These are phyloP conservation scores for Pyrrhosoma nymphula DNA, from an alignment of 2,888 invertebrate species.

Conservation along the genomic window DNA sequence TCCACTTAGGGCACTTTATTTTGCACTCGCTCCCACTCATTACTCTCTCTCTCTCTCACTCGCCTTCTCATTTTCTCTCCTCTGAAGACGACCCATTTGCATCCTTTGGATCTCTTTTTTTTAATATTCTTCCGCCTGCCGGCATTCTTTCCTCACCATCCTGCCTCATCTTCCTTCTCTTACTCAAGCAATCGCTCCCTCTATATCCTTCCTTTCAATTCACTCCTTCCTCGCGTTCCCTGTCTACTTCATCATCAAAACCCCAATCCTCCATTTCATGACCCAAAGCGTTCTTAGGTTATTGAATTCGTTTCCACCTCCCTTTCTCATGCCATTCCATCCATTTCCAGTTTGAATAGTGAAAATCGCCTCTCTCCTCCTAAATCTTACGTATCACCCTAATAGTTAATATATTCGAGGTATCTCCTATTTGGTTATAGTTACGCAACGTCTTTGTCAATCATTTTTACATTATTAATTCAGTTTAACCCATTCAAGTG, in stretches of 20 bases:
- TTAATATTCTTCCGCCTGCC: neutral
- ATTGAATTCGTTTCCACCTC: neutral
- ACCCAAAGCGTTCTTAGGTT: neutral
- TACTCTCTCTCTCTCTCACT: neutral
- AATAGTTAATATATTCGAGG: too few species aligned
- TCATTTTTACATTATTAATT: too few species aligned
- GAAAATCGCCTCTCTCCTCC: too few species aligned
- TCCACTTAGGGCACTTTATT: slow-evolving; percentile 22
- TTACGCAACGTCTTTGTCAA: too few species aligned
- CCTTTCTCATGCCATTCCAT: neutral
- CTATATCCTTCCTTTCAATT: neutral
- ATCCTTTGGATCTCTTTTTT: neutral
- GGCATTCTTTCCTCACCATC: neutral
- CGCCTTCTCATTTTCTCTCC: neutral
- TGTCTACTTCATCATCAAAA: neutral
- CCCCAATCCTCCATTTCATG: neutral
- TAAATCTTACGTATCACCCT: too few species aligned
- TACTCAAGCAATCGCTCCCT: neutral
- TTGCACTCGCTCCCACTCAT: neutral
- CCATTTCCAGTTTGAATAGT: too few species aligned
- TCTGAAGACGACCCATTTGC: neutral
- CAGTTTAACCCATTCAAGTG: too few species aligned
- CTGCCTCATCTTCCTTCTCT: neutral
- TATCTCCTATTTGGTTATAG: too few species aligned
- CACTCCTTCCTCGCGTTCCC: neutral